Conservation (phyloP, 2,888 invertebrate species). For the Ceriagrion tenellum region DNA sequence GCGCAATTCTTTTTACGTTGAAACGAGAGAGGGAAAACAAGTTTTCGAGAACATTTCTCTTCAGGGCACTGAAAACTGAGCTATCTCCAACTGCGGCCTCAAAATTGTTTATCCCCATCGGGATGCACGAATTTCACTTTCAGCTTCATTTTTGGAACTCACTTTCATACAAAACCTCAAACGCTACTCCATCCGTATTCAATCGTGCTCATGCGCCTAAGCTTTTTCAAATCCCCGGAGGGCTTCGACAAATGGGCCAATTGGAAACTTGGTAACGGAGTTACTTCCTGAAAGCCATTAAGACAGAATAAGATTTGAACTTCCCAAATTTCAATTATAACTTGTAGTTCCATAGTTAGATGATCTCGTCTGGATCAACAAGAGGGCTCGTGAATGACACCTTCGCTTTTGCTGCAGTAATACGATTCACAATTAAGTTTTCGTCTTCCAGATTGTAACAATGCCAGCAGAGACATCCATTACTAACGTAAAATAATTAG, state of each 20-base stretch:
- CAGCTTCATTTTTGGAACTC: neutral
- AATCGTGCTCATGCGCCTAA: neutral
- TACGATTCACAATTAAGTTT: neutral
- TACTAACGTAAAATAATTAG: no score
- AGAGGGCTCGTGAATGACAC: neutral
- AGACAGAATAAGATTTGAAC: neutral
- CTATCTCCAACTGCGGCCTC: no score
- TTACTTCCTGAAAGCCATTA: neutral
- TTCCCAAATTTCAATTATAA: neutral
- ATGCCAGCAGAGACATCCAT: no score
- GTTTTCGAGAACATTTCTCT: no score
- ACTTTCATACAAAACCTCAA: neutral
- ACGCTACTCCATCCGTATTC: neutral
- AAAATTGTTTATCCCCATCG: no score
- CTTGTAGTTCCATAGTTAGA: neutral
- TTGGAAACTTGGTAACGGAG: constrained; percentile 3
- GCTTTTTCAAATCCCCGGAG: neutral
- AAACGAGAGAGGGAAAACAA: no score
- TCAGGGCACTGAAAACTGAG: no score
- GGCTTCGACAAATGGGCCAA: neutral
- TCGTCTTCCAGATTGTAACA: neutral
- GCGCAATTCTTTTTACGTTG: no score
- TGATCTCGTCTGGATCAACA: neutral
- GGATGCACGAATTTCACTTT: neutral
- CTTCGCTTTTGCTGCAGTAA: neutral